Conservation (phyloP, 2,888 invertebrate genomes). For the Xylophagus ater region DNA sequence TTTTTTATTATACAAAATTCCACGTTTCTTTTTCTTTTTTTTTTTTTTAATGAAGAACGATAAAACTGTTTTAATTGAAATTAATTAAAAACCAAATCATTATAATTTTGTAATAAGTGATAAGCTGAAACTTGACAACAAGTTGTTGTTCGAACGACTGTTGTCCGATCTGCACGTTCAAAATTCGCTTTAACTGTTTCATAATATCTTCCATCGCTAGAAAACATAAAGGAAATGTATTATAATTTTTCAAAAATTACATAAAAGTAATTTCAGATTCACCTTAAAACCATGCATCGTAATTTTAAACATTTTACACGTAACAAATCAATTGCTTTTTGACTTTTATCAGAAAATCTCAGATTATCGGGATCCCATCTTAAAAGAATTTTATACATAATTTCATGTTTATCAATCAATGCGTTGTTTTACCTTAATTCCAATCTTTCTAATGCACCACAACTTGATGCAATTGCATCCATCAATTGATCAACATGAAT, state of each 20-base stretch:
- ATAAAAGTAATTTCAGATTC: slow-evolving; percentile 20
- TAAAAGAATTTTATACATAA: slow-evolving; percentile 4
- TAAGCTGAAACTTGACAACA: slow-evolving; percentile 92
- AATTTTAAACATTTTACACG: slow-evolving; percentile 90
- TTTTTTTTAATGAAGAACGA: no score
- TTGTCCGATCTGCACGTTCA: slow-evolving; percentile 91
- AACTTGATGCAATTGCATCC: slow-evolving; percentile 92
- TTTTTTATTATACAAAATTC: no score
- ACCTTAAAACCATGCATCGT: slow-evolving; percentile 87
- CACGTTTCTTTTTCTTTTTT: no score
- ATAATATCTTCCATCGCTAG: slow-evolving; percentile 95
- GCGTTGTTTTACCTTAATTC: slow-evolving; percentile 54
- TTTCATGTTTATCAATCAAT: neutral
- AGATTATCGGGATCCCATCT: slow-evolving; percentile 97
- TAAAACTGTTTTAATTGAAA: slow-evolving; percentile 44
- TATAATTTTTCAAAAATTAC: neutral
- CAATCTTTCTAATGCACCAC: slow-evolving; percentile 75
- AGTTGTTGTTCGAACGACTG: slow-evolving; percentile 93
- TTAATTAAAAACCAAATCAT: slow-evolving; percentile 91
- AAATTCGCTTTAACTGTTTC: slow-evolving; percentile 99
- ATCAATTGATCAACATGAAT: slow-evolving; percentile 96
- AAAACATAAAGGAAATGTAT: slow-evolving; percentile 22
- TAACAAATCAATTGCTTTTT: slow-evolving; percentile 96
- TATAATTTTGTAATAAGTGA: slow-evolving; percentile 84
- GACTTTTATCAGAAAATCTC: slow-evolving; percentile 97